Evolutionary conservation across 2,797 vertebrate genomes (phyloP).

Genomic region (Melanitta fusca): DNA sequence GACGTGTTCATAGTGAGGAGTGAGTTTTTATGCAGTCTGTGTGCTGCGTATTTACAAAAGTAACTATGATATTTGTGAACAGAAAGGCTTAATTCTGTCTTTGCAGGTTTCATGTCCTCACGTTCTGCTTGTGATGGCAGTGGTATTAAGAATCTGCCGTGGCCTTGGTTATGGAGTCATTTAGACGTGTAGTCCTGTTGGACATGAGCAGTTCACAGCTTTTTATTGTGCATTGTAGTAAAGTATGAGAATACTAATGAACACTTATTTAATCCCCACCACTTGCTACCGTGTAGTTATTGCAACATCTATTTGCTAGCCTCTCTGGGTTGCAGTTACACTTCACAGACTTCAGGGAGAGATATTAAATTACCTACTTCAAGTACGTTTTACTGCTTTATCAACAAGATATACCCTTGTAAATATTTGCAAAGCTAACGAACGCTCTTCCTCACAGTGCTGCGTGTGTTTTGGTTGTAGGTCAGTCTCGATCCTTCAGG

Average conservation of each 20-base stretch:
- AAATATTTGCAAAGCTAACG: conserved; percentile 53
- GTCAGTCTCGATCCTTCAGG: not conserved
- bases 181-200: not conserved
- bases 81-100: not conserved
- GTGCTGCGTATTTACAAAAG: not conserved
- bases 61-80: not conserved
- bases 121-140: not conserved
- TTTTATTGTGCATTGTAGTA: not conserved
- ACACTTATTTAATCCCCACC: not conserved
- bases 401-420: conserved; percentile 27
- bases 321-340: conserved; percentile 39
- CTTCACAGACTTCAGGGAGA: conserved; percentile 33
- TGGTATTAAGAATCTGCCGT: not conserved
- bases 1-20: not conserved
- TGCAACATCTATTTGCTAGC: not conserved
- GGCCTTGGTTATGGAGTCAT: not conserved
- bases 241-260: conserved; percentile 21
- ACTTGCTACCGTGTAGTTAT: conserved; percentile 19
- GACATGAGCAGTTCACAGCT: not conserved
- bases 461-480: not conserved
- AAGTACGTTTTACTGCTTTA: conserved; percentile 61
- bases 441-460: not conserved
- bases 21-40: not conserved
- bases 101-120: not conserved
- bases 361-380: conserved; percentile 63